phyloP scores from a whole-genome alignment of 2,113 vertebrate genomes.

The Lepus timidus region DNA sequence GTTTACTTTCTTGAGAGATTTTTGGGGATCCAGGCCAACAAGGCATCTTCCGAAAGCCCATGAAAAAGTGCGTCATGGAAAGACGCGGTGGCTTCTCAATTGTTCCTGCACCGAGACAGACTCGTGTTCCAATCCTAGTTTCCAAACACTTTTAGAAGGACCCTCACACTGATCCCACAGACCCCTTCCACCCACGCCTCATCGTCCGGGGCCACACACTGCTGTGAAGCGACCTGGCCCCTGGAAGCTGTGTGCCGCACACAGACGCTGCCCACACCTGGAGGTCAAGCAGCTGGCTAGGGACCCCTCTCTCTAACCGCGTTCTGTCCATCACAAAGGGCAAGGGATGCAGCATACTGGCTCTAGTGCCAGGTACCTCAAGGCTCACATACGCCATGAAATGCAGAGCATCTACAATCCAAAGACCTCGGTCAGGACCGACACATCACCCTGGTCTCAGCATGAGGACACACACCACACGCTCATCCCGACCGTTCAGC shows the following conservation, averaged over 20 bases:
- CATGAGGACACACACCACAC: not conserved
- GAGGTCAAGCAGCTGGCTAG: not conserved
- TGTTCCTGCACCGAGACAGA: too few relatives aligned
- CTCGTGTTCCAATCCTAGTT: not conserved
- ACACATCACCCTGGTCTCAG: not conserved
- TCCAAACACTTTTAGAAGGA: too few relatives aligned
- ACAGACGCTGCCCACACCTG: not conserved
- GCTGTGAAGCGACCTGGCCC: not conserved
- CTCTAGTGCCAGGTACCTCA: not conserved
- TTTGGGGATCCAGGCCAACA: too few relatives aligned
- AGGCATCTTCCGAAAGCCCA: too few relatives aligned
- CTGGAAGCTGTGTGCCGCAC: not conserved
- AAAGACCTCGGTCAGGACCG: not conserved
- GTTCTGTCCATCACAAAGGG: conserved; percentile 19
- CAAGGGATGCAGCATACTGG: not conserved
- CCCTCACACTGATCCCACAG: not conserved
- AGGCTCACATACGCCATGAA: not conserved
- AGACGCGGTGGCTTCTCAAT: too few relatives aligned
- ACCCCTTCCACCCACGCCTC: not conserved
- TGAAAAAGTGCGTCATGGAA: too few relatives aligned
- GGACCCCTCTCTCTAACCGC: not conserved
- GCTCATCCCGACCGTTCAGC: not conserved
- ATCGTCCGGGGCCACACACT: not conserved
- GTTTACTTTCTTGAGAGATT: too few relatives aligned
- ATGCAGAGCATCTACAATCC: not conserved